Evolutionary conservation across 1,140 invertebrate species (phyloP).

Genomic region (Aphaenogaster floridana): DNA sequence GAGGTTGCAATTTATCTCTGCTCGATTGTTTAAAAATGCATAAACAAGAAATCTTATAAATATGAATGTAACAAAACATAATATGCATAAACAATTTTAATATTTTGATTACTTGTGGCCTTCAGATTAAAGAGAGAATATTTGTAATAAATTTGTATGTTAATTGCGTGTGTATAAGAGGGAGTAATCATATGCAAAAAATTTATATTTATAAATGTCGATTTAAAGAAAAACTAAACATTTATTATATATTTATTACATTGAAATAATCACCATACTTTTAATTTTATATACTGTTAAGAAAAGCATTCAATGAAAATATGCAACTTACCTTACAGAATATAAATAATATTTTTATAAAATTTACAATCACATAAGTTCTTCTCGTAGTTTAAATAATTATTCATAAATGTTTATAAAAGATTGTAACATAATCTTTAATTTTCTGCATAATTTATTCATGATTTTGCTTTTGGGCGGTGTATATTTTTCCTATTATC

Average conservation of each 20-base stretch:
- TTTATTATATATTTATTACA: not conserved
- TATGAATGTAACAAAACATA: not conserved
- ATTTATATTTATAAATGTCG: not conserved
- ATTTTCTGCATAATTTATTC: not conserved
- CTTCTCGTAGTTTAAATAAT: not conserved
- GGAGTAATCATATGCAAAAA: not conserved
- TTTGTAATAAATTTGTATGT: not conserved
- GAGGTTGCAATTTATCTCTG: not conserved
- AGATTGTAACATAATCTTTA: not conserved
- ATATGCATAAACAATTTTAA: not conserved
- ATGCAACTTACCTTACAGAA: not conserved
- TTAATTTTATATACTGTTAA: not conserved
- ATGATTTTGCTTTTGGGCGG: not conserved
- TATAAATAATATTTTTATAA: constrained; percentile 2
- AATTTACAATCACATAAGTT: not conserved
- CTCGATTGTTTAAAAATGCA: not conserved
- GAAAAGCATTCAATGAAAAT: not conserved
- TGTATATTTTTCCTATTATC: not conserved
- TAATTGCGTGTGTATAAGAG: not conserved
- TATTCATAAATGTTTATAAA: not conserved
- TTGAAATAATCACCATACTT: constrained; percentile 7
- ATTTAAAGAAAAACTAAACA: not conserved
- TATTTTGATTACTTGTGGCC: not conserved
- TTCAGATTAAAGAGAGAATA: not conserved
- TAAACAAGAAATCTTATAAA: constrained; percentile 6